These are phyloP conservation scores for Callaeas wilsoni DNA, from an alignment of 2,113 vertebrate species.

Conservation along the genomic window DNA sequence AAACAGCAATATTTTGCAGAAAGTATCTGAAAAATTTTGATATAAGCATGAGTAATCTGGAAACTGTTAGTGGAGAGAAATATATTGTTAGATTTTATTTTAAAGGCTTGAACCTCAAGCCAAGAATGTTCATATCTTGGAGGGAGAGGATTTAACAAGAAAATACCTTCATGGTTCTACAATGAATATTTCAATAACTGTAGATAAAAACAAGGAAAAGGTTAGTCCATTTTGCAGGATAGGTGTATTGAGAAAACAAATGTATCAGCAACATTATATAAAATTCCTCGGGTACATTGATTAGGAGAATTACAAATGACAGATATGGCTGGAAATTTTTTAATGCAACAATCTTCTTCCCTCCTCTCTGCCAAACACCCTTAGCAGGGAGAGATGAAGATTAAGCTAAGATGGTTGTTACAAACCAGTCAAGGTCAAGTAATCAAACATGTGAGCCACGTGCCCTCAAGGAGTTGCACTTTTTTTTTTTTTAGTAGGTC, in stretches of 20 bases:
- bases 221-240: not conserved
- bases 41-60: not conserved
- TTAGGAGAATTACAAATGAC: not conserved
- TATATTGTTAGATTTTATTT: not conserved
- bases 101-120: not conserved
- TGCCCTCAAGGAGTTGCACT: not conserved
- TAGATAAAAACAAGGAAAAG: not conserved
- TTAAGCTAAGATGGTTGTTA: not conserved
- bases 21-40: not conserved
- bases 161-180: not conserved
- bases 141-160: not conserved
- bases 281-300: not conserved
- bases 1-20: not conserved
- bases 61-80: not conserved
- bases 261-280: not conserved
- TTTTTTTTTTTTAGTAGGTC: not conserved
- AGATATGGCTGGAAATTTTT: not conserved
- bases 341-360: not conserved
- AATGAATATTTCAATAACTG: not conserved
- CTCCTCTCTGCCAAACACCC: not conserved
- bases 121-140: not conserved
- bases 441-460: not conserved
- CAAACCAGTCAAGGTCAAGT: not conserved
- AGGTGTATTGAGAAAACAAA: not conserved
- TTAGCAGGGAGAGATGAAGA: not conserved